phyloP scores from a whole-genome alignment of 1,140 invertebrate species.

The Cheumatopsyche charites region DNA sequence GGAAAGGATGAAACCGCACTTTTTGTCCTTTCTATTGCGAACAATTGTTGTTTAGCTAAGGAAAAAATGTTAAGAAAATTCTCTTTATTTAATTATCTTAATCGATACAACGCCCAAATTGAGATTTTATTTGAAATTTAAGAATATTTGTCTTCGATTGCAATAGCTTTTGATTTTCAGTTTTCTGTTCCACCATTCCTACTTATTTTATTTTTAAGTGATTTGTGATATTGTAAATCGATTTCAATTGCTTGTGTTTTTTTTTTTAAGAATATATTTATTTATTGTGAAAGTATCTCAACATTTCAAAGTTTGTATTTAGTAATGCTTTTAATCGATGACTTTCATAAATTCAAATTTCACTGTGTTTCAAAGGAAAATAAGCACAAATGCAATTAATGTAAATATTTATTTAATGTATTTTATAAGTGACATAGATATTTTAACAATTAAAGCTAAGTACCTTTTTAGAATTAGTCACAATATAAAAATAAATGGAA shows the following conservation, averaged over 20 bases:
- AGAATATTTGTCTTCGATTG: too few relatives aligned
- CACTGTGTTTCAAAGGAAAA: conserved; percentile 30
- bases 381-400: conserved; percentile 34
- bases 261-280: conserved; percentile 27
- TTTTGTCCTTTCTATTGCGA: conserved; percentile 48
- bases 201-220: conserved; percentile 44
- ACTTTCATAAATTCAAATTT: conserved; percentile 6
- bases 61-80: conserved; percentile 21
- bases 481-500: conserved; percentile 38
- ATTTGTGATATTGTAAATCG: conserved; percentile 44
- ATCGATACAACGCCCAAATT: conserved; percentile 16
- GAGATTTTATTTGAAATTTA: conserved; percentile 15
- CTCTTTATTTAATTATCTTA: conserved; percentile 27
- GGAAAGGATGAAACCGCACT: conserved; percentile 40
- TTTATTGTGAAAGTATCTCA: conserved; percentile 32
- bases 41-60: conserved; percentile 16
- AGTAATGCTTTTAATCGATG: conserved; percentile 17
- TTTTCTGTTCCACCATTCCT: conserved; percentile 36
- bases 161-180: conserved; percentile 14
- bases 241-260: conserved; percentile 23
- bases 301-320: conserved; percentile 12
- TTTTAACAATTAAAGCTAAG: conserved; percentile 48
- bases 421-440: conserved; percentile 42
- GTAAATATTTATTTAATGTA: conserved; percentile 49
- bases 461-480: conserved; percentile 48